Evolutionary conservation across 2,797 vertebrate genomes (phyloP).

Genomic region (Leptodactylus fallax): DNA sequence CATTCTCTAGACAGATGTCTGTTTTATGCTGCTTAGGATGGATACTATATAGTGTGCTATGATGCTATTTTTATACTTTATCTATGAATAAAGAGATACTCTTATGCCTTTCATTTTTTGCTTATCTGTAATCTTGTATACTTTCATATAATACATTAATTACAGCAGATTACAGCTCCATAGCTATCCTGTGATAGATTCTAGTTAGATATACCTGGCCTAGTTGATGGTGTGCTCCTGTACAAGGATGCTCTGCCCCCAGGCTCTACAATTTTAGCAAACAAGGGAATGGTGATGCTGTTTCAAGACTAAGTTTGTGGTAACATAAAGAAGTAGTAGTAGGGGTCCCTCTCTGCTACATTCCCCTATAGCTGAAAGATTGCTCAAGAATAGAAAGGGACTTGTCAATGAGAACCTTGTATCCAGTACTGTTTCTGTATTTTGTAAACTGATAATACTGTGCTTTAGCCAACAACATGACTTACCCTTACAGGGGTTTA

Average conservation of each 20-base stretch:
- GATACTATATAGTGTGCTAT: not conserved
- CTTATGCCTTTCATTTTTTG: not conserved
- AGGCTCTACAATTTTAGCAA: not conserved
- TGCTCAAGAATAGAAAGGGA: too few relatives aligned
- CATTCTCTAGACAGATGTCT: not conserved
- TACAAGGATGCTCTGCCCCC: not conserved
- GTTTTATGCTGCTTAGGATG: not conserved
- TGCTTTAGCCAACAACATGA: too few relatives aligned
- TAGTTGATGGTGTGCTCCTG: not conserved
- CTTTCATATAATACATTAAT: not conserved
- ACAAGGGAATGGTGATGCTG: not conserved
- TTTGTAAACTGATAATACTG: not conserved
- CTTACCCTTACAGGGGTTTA: too few relatives aligned
- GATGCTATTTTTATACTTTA: too few relatives aligned
- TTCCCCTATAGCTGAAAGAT: too few relatives aligned
- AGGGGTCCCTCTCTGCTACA: too few relatives aligned
- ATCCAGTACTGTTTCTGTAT: not conserved
- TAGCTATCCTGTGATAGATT: not conserved
- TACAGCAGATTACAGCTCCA: not conserved
- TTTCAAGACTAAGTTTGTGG: not conserved
- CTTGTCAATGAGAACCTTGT: not conserved
- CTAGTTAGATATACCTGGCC: not conserved
- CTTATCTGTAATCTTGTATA: not conserved
- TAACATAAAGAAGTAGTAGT: not conserved
- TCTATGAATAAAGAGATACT: too few relatives aligned